Percentiles rank a stretch among this genome's conserved stretches.
Conservation (phyloP, 2,888 invertebrate genomes). For the Creontiades dilutus region DNA sequence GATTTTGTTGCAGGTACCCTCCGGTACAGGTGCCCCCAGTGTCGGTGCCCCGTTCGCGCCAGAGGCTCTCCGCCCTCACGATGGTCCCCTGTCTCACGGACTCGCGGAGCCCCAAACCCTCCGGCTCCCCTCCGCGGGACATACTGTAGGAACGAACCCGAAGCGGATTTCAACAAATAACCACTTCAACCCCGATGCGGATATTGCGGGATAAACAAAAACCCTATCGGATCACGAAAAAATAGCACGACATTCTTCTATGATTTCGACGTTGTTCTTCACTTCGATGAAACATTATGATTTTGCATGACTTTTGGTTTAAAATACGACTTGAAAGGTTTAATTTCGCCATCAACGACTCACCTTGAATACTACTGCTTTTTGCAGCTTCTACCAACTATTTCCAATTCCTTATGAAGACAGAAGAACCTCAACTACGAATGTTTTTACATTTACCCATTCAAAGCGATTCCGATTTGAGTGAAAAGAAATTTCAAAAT, state of each 20-base stretch:
- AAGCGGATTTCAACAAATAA: not conserved
- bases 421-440: not conserved
- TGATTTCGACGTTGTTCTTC: not conserved
- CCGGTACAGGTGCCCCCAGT: slow-evolving; percentile 75
- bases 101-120: slow-evolving; percentile 69
- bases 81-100: slow-evolving; percentile 76
- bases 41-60: slow-evolving; percentile 75
- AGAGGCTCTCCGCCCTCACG: slow-evolving; percentile 75
- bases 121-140: slow-evolving; percentile 66
- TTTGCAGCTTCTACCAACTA: no score
- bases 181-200: not conserved
- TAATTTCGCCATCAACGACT: no score
- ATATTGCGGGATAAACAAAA: not conserved
- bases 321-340: no score
- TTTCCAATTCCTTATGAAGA: not conserved
- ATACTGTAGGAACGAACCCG: slow-evolving; percentile 44
- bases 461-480: not conserved
- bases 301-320: not conserved
- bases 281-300: not conserved
- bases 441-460: not conserved
- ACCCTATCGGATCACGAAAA: not conserved
- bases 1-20: slow-evolving; percentile 74
- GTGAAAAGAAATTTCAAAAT: not conserved
- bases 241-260: not conserved
- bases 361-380: no score